Base-by-base conservation (phyloP, 2,888 invertebrate species). In the Nowickia ferox region DNA sequence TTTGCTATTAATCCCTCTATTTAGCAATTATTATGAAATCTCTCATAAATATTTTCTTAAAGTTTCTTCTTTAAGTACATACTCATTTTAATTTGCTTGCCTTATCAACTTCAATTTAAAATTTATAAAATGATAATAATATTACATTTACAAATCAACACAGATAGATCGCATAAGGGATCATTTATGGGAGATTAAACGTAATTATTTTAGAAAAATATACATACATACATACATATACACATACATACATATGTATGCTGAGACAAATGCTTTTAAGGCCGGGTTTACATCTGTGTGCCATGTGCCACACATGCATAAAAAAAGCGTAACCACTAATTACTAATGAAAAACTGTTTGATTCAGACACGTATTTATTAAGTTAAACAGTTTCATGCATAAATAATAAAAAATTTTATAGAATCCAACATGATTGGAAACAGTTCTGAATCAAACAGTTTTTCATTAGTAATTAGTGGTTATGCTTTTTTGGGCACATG, bases 151-250 rank as follows among this genome's bases (percentile, higher is more conserved):
- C 40, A 55, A 78, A 40, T 17, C 57, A 75, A 80, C 74, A 71
- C 66, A 63, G 48, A 80, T 80, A 66, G 65, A 76, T 84, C 68
- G 66, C 69, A 72, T 80, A 69, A 80, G 80, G 76, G 80, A 63
- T 84, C 75, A 76, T 65, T 80, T 75, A 53, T 59, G 38, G 53
- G 22, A 38, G 80, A 84, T 84, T 80, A 76, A 72, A 76, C 48
- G 38, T 48, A 13, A 66, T 84, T 38, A 74, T 78, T 61, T 17
- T 40, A 57, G 17, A 51, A 77, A 68, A 46, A 51, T 53, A 42
- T 51, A 66, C 15, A 17, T 5, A 30, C 4, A 0, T 30, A 30
- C 4, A 4, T 30, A 3, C 30, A 17, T 51, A 17, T 0, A 8
- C 17, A 10, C 17, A 2, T 8, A 48, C n/a, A n/a, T 48, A 10